These are phyloP conservation scores for Tetramorium bicarinatum DNA, from an alignment of 2,888 invertebrate genomes.

Conservation along the genomic window DNA sequence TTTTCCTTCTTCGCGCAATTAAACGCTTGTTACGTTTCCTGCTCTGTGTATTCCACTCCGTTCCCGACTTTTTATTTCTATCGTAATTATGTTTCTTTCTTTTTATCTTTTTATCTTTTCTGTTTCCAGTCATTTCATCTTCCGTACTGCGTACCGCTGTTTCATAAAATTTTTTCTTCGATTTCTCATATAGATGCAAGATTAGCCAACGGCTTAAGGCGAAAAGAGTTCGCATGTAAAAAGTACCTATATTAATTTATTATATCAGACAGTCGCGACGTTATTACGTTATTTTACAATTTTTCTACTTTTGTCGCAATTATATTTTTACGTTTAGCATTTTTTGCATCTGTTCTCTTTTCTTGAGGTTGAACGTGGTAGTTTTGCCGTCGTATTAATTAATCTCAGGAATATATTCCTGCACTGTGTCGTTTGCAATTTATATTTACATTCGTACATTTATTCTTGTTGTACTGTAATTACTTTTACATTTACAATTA, in stretches of 20 bases:
- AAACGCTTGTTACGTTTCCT: conserved; percentile 45
- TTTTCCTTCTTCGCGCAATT: conserved; percentile 39
- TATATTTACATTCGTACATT: background rate
- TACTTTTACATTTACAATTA: background rate
- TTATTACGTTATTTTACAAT: conserved; percentile 9
- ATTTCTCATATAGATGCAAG: background rate
- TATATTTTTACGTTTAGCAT: background rate
- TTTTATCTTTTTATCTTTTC: background rate
- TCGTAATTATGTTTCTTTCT: conserved; percentile 1
- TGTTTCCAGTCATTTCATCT: conserved; percentile 20
- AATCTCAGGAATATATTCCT: background rate
- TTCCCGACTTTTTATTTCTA: conserved; percentile 24
- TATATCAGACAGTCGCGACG: background rate
- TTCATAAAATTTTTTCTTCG: background rate
- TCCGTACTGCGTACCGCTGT: background rate
- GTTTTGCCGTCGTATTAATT: background rate
- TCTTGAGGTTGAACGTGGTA: background rate
- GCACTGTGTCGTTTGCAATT: background rate
- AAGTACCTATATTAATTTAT: conserved; percentile 4
- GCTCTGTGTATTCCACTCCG: background rate
- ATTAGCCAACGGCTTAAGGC: conserved; percentile 23
- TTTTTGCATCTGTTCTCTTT: background rate
- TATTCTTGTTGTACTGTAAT: background rate
- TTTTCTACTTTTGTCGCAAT: background rate
- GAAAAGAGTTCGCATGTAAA: background rate